Evolutionary conservation across 1,140 invertebrate species (phyloP).

Genomic region (Drosophila bocki): DNA sequence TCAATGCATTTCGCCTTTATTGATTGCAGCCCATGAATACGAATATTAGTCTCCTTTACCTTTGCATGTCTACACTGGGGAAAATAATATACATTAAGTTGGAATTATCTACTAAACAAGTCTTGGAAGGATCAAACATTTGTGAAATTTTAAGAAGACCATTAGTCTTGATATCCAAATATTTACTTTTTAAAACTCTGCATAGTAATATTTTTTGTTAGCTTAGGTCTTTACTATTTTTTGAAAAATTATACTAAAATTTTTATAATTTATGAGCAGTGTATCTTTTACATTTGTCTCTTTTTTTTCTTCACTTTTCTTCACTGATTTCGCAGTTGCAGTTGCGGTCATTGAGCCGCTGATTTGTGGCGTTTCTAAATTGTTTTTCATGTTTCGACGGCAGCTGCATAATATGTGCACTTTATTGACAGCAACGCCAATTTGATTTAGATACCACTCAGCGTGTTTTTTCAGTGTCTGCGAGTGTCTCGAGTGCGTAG

Average conservation of each 20-base stretch:
- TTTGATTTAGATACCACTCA: constrained; percentile 58
- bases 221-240: background rate
- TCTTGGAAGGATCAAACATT: too few relatives aligned
- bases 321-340: constrained; percentile 42
- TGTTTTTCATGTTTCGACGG: constrained; percentile 79
- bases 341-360: constrained; percentile 75
- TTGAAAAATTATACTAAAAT: too few relatives aligned
- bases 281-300: constrained; percentile 37
- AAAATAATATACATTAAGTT: background rate
- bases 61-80: background rate
- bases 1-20: constrained; percentile 74
- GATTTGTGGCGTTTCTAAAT: constrained; percentile 82
- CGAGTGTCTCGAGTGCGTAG: constrained; percentile 30
- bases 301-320: constrained; percentile 23
- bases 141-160: rapidly evolving
- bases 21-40: constrained; percentile 63
- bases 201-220: background rate
- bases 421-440: constrained; percentile 65
- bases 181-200: background rate
- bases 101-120: background rate
- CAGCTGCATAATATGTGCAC: constrained; percentile 77
- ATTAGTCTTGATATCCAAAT: background rate
- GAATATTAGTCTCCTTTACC: constrained; percentile 36
- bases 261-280: background rate
- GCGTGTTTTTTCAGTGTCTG: constrained; percentile 23